phyloP scores from a whole-genome alignment of 1,140 invertebrate species.

The Zelostemma sp. region DNA sequence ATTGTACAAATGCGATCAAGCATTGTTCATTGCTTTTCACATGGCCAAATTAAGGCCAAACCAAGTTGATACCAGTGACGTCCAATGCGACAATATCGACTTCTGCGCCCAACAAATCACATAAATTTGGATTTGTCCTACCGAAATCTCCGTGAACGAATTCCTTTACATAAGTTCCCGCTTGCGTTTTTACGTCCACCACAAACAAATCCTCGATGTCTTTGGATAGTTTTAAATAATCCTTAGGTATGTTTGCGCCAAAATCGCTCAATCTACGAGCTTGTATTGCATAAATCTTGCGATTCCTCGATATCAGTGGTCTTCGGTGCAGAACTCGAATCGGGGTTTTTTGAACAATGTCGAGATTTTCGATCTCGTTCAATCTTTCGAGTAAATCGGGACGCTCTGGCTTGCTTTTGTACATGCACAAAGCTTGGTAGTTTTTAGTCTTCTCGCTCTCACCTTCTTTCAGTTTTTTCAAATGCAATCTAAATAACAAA shows the following conservation, averaged over 20 bases:
- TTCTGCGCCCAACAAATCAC: constrained; percentile 78
- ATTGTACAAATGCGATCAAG: too few relatives aligned
- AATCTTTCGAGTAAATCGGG: constrained; percentile 71
- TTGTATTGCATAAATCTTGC: constrained; percentile 76
- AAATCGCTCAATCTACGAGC: constrained; percentile 56
- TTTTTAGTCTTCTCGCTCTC: constrained; percentile 89
- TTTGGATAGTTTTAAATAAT: constrained; percentile 39
- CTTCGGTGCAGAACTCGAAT: constrained; percentile 88
- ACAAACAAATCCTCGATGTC: constrained; percentile 70
- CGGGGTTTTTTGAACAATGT: constrained; percentile 83
- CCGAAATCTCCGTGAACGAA: constrained; percentile 97
- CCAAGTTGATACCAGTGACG: constrained; percentile 76
- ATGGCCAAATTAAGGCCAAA: constrained; percentile 77
- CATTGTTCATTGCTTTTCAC: too few relatives aligned
- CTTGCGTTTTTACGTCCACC: constrained; percentile 85
- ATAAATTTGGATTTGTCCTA: constrained; percentile 83
- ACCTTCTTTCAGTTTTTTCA: constrained; percentile 84
- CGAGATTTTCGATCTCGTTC: constrained; percentile 71
- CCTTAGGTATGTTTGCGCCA: constrained; percentile 26
- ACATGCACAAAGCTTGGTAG: constrained; percentile 85
- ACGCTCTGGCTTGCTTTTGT: constrained; percentile 52
- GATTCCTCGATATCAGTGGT: constrained; percentile 76
- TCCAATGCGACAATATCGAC: constrained; percentile 83
- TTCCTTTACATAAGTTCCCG: constrained; percentile 97
- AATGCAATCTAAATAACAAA: constrained; percentile 73